Evolutionary conservation across 2,113 vertebrate genomes (phyloP), one percentile per base, ranked within the genome.

Genomic region (Rousettus leschenaultii): DNA sequence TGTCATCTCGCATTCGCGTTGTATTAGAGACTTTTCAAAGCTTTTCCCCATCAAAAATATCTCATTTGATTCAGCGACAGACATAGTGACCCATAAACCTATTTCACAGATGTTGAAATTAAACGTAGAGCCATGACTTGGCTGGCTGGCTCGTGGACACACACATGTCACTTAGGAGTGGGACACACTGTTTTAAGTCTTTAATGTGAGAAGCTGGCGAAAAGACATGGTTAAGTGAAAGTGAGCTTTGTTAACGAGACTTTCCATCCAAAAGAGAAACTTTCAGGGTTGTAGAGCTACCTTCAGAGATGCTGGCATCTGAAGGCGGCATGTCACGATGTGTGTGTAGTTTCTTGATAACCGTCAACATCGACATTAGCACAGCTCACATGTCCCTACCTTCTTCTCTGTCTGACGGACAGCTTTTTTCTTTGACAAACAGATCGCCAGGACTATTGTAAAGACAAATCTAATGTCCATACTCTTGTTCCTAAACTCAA

Each of bases 351-450:
- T 75, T 65, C 22, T 7, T 12, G 7, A 3, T 22, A 13, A 12
- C 28, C 40, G 13, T 0, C 33, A 63, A 15, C 30, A 21, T 0
- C 7, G 5, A n/a, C 12, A 6, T 33, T 18, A 74, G 1, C 2
- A 26, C 6, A 48, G 3, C 9, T 10, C 0, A 1, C 3, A 10
- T 4, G 30, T 8, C 11, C 38, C 35, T 61, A 3, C 13, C 43
- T 45, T 28, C 45, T 82, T 68, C 19, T 40, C 35, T 71, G 55
- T 71, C 26, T 24, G 22, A 87, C 13, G 13, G 22, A 40, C 15
- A 12, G 22, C 2, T 12, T n/a, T 55, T 48, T 28, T 68, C 43
- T 9, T 51, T 55, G 13, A 16, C 7, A 35, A 48, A 12, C 19
- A 51, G n/a, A 70, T 33, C 14, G 12, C 24, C 6, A 59, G 55